These are phyloP conservation scores for Drosophila greeni DNA, from an alignment of 2,888 invertebrate genomes.

Conservation along the genomic window DNA sequence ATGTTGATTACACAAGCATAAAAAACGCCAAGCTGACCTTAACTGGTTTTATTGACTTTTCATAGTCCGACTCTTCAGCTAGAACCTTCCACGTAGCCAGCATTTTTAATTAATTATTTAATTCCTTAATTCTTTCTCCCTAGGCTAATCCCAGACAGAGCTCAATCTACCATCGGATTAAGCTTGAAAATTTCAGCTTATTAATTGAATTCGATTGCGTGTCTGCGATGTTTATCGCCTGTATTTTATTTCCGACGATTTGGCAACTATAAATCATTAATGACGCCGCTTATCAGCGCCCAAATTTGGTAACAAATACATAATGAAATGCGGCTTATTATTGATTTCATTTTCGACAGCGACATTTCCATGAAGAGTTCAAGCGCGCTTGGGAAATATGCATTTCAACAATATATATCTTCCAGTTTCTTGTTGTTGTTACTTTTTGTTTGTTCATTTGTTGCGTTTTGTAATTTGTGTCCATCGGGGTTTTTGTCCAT, in stretches of 20 bases:
- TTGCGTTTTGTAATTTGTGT: constrained; percentile 63
- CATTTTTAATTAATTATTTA: too few relatives aligned
- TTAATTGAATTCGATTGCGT: constrained; percentile 60
- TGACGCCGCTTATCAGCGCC: constrained; percentile 35
- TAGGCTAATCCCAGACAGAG: constrained; percentile 48
- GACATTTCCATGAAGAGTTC: constrained; percentile 50
- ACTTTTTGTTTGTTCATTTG: constrained; percentile 38
- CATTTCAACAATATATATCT: constrained; percentile 37
- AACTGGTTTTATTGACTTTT: constrained; percentile 74
- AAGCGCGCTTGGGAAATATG: constrained; percentile 52
- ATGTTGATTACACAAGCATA: constrained; percentile 70
- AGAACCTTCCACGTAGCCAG: constrained; percentile 66
- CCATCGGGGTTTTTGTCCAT: constrained; percentile 46
- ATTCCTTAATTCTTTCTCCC: constrained; percentile 37
- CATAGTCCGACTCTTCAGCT: constrained; percentile 42
- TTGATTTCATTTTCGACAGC: constrained; percentile 50
- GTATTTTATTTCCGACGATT: constrained; percentile 44
- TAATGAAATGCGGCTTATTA: constrained; percentile 57
- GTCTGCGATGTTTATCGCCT: constrained; percentile 51
- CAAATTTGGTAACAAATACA: constrained; percentile 60
- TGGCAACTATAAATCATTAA: constrained; percentile 45
- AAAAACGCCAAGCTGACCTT: constrained; percentile 54
- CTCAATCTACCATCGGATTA: constrained; percentile 33
- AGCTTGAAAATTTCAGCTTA: constrained; percentile 56
- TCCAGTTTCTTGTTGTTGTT: constrained; percentile 1